Evolutionary conservation across 2,888 invertebrate species (phyloP), one percentile per base, ranked within the genome.

Genomic region (Lasiommata megera): DNA sequence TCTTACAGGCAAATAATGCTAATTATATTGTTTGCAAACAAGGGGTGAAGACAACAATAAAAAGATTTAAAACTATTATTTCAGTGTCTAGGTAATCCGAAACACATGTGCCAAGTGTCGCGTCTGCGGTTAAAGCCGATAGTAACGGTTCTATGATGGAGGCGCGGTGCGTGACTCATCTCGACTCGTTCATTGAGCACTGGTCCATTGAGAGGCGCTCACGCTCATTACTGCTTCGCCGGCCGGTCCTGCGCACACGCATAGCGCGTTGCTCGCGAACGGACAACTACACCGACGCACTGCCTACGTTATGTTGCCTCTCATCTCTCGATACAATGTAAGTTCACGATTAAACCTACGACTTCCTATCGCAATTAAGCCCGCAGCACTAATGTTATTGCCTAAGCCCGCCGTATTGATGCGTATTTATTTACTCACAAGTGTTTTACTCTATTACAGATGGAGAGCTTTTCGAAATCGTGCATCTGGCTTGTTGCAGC

Each of bases 241-340:
- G 88, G 92, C 90, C 92, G 91, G 84, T 80, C 81, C 84, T 74
- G 85, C 82, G 81, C 88, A 80, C 87, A 87, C 85, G 82, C 88
- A 79, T 80, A 82, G 86, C 88, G 84, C 82, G 79, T 84, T 81
- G 80, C 85, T 56, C 61, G 53, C 60, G 46, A 58, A 50, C 61
- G 46, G 52, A 56, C 61, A 34, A 38, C 44, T 54, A 46, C 65
- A 58, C 80, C 83, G 78, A 84, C 82, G 76, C 81, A 77, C 84
- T 77, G 66, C 84, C 84, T 80, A 82, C 85, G 77, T 78, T 66
- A 80, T 82, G 82, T 75, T 80, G 71, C 76, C 82, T 79, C 79
- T 77, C 77, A 79, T 83, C 80, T 81, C 82, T 75, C 74, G 77
- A 79, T 76, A 79, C 80, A 80, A 80, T 79, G 88, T 88, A 76